Percentiles rank a stretch among this genome's conserved stretches.
Evolutionary conservation across 2,113 vertebrate genomes (phyloP).

Genomic region (Camelus bactrianus): DNA sequence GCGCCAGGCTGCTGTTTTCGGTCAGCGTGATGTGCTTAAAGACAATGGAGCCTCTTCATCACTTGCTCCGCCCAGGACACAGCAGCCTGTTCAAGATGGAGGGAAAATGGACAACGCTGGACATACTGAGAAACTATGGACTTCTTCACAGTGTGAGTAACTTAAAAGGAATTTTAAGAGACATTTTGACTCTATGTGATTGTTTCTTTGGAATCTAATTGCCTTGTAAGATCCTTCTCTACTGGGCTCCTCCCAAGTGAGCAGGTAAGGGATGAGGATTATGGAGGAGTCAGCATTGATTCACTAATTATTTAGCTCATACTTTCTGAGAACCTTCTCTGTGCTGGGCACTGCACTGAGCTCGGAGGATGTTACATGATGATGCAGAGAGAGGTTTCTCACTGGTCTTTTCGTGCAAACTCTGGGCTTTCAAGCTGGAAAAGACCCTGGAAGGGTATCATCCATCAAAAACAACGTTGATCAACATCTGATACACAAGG

Average conservation of each 20-base stretch:
- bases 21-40: background rate
- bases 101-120: background rate
- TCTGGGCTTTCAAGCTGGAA: background rate
- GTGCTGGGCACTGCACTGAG: background rate
- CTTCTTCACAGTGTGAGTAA: fast-evolving
- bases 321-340: background rate
- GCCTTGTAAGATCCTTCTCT: background rate
- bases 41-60: background rate
- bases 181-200: background rate
- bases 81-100: background rate
- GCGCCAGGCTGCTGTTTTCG: background rate
- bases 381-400: background rate
- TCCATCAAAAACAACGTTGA: background rate
- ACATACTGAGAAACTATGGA: background rate
- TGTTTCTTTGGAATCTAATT: background rate
- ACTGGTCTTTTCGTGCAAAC: background rate
- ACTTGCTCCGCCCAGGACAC: background rate
- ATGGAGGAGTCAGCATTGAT: background rate
- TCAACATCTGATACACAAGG: background rate
- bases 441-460: background rate
- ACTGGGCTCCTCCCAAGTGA: background rate
- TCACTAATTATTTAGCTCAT: background rate
- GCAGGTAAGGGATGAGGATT: background rate
- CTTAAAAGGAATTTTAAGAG: background rate
- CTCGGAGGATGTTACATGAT: background rate